Conservation (phyloP, 2,113 vertebrate species). For the Chaetops frenatus region DNA sequence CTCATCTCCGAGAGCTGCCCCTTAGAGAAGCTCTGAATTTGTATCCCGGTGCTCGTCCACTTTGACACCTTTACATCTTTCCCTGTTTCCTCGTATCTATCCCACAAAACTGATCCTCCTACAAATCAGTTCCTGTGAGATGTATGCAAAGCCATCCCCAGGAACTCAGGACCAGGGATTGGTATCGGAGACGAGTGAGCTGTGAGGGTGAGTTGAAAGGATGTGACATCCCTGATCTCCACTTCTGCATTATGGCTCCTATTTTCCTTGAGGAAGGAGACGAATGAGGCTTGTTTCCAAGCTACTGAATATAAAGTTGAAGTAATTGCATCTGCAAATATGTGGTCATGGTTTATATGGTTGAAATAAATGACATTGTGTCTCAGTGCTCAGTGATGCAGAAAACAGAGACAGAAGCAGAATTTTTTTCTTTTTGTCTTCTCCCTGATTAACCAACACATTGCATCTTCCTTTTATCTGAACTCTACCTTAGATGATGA, state of each 20-base stretch:
- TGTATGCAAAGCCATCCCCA: not conserved
- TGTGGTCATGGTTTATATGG: conserved; percentile 20
- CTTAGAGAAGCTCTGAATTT: not conserved
- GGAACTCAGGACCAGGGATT: not conserved
- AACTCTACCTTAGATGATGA: not conserved
- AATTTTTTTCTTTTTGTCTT: not conserved
- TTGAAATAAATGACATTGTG: conserved; percentile 46
- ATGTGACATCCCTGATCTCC: conserved; percentile 49
- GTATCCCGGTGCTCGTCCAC: not conserved
- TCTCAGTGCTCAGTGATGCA: conserved; percentile 21
- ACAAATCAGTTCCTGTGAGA: not conserved
- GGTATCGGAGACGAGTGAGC: not conserved
- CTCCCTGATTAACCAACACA: conserved; percentile 32
- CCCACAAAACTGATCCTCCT: not conserved
- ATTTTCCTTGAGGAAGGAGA: conserved; percentile 57
- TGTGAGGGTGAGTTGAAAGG: not conserved
- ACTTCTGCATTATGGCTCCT: conserved; percentile 4
- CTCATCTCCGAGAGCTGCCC: not conserved
- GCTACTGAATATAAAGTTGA: conserved; percentile 51
- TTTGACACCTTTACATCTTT: not conserved
- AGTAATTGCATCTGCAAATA: conserved; percentile 48
- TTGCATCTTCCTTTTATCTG: not conserved
- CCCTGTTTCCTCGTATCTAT: not conserved
- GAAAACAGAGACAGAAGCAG: conserved; percentile 36
- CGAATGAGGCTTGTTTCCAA: conserved; percentile 42